Conservation (phyloP, 2,888 invertebrate genomes). For the Callyntrura sp. region DNA sequence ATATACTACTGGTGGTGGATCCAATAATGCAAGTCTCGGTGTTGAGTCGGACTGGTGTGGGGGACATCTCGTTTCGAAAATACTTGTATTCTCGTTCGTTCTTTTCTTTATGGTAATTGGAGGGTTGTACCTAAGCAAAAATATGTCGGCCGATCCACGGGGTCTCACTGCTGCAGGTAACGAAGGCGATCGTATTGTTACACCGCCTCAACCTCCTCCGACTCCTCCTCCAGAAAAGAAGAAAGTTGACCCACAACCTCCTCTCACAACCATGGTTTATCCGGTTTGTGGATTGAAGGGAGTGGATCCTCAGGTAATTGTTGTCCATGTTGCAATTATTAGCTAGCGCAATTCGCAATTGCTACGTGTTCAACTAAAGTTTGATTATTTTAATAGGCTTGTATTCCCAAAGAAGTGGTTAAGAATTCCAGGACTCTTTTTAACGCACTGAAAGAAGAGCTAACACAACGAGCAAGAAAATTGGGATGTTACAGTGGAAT, state of each 20-base stretch:
- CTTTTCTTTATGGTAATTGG: conserved; percentile 67
- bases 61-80: conserved; percentile 71
- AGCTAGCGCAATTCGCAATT: too few species aligned
- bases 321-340: conserved; percentile 1
- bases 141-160: conserved; percentile 45
- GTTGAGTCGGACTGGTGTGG: conserved; percentile 63
- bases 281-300: conserved; percentile 80
- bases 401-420: conserved; percentile 78
- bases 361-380: too few species aligned
- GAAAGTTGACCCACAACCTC: background rate
- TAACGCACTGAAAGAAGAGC: conserved; percentile 77
- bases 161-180: conserved; percentile 12
- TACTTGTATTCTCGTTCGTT: conserved; percentile 67
- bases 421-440: conserved; percentile 78
- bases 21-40: background rate
- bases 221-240: conserved; percentile 55
- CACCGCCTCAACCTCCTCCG: conserved; percentile 19
- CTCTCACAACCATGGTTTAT: conserved; percentile 66
- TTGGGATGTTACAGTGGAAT: conserved; percentile 73
- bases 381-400: conserved; percentile 71
- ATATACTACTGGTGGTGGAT: conserved; percentile 39
- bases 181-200: background rate
- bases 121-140: conserved; percentile 58
- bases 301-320: conserved; percentile 72
- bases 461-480: conserved; percentile 75